Base-by-base conservation (phyloP, 2,113 vertebrate species). In the Podocnemis expansa region DNA sequence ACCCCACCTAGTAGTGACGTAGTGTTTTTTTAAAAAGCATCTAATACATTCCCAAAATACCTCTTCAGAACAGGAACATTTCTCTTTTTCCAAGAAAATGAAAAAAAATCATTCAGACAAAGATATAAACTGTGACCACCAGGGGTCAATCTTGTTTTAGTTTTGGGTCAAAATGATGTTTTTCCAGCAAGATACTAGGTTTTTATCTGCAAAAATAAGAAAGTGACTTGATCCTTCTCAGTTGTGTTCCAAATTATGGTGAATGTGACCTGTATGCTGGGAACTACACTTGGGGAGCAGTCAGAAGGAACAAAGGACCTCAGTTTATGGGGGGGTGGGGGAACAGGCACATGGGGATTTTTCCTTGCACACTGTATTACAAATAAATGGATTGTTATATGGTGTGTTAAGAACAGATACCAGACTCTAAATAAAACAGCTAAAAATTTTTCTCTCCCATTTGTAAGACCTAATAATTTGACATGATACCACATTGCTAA, bases 121-220 rank as follows among this genome's bases (percentile, higher is more conserved):
- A 31, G 16, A 14, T 75, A 52, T 47, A 70, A 54, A 24, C 52
- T 14, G 5, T 86, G 34, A 85, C 14, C 97, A 80, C 97, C 94
- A 97, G 97, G 83, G 88, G 97, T 94, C 97, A 96, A 92, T 94
- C 43, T 96, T 96, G 89, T 78, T 95, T 87, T 82, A 91, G 12
- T 85, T 63, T 49, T 88, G 80, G 88, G 22, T 89, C 21, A 54
- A 85, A 11, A 2, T 8, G 1, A 5, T 43, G 13, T 55, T 54
- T 80, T 34, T 63, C 88, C 34, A 87, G 24, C 34, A 38, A 80
- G 89, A 47, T 55, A 73, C 17, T 14, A 60, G 34, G 2, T 87
- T 89, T 93, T 91, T 86, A 76, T 82, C n/a, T 51, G 81, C 4
- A 38, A 80, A 70, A 93, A 78, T 76, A 91, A 92, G 82, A 4